These are phyloP conservation scores for Metaphire vulgaris DNA, from an alignment of 1,140 invertebrate species.

Conservation along the genomic window DNA sequence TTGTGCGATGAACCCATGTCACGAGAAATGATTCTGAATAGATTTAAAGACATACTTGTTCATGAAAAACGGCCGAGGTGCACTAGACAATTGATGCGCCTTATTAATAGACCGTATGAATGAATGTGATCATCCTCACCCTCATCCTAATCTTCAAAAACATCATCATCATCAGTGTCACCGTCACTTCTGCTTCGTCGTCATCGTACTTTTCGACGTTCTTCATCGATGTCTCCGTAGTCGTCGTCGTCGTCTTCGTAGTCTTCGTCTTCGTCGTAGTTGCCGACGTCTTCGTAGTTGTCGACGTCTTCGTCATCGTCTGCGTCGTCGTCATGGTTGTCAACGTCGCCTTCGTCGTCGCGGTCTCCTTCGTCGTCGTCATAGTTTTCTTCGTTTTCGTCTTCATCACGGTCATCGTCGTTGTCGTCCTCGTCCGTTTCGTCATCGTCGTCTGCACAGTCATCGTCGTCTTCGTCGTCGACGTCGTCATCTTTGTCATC, in stretches of 20 bases:
- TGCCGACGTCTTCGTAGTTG: no score
- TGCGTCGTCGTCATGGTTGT: neutral
- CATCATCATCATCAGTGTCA: conserved; percentile 2
- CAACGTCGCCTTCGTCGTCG: neutral
- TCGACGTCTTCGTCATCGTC: conserved; percentile 7
- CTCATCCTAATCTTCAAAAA: conserved; percentile 6
- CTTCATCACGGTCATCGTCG: neutral
- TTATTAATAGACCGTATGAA: no score
- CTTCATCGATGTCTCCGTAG: neutral
- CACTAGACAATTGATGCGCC: no score
- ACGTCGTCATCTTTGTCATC: neutral
- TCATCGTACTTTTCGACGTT: neutral
- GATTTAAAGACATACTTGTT: no score
- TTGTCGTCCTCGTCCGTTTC: neutral
- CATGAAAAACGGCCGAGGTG: no score
- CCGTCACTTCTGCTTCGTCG: neutral
- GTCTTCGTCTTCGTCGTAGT: no score
- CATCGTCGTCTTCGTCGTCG: neutral
- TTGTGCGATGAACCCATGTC: no score
- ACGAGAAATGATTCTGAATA: no score
- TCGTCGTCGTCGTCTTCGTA: no score
- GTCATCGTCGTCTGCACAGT: neutral
- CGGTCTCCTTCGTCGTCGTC: neutral
- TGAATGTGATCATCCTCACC: neutral
- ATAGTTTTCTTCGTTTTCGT: neutral